Conservation (phyloP, 2,797 vertebrate species). For the Hafferia zeledoni region DNA sequence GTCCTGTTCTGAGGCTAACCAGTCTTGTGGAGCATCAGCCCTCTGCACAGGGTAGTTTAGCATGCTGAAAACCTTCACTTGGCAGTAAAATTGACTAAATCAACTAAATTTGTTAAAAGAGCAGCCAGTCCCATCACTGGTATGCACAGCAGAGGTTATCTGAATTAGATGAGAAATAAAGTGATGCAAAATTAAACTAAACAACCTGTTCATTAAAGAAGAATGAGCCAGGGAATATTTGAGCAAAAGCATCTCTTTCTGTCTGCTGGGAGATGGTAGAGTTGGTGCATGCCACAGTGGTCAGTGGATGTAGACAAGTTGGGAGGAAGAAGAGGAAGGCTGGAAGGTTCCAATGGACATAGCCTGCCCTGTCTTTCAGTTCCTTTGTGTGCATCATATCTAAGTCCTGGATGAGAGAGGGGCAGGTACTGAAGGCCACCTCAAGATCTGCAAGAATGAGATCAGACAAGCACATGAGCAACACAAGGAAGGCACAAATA, state of each 20-base stretch:
- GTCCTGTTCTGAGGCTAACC: not conserved
- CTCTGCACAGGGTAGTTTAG: not conserved
- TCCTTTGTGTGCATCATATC: not conserved
- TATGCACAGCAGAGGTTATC: not conserved
- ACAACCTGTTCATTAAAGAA: not conserved
- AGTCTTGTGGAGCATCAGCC: not conserved
- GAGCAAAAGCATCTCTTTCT: not conserved
- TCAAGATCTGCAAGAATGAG: not conserved
- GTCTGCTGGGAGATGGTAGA: not conserved
- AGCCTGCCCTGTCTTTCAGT: not conserved
- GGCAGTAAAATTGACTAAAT: conserved; percentile 43
- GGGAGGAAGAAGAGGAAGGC: not conserved
- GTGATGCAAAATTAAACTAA: not conserved
- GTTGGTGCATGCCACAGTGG: not conserved
- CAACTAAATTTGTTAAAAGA: not conserved
- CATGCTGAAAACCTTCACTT: conserved; percentile 36
- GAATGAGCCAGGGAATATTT: not conserved
- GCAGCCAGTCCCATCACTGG: not conserved
- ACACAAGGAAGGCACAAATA: not conserved
- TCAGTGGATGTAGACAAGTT: not conserved
- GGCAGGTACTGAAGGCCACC: not conserved
- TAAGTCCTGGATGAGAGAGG: not conserved
- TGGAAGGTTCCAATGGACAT: not conserved
- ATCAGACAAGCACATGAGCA: not conserved
- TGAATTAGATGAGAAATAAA: not conserved